Conservation (phyloP, 2,797 vertebrate species). For the Botia kubotai region DNA sequence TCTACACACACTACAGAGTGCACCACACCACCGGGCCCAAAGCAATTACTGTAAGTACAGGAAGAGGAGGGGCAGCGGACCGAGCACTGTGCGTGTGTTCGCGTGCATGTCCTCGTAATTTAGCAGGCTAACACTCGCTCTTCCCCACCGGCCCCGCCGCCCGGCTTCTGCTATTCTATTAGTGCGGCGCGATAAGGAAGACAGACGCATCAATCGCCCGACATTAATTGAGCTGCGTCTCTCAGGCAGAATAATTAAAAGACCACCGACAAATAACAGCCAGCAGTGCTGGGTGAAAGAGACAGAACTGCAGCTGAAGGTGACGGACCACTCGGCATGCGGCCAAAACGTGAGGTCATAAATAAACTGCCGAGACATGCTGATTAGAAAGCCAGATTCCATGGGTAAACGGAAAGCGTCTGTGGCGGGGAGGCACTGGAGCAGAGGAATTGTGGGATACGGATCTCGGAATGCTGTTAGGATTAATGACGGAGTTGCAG, state of each 20-base stretch:
- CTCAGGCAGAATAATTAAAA: conserved; percentile 43
- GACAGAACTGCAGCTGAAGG: conserved; percentile 15
- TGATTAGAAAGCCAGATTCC: conserved; percentile 42
- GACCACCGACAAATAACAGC: neutral
- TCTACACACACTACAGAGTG: conserved; percentile 35
- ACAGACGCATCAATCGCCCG: conserved; percentile 44
- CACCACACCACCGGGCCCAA: conserved; percentile 48
- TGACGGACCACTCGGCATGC: conserved; percentile 8
- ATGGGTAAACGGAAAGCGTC: conserved; percentile 8
- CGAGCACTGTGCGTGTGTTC: conserved; percentile 11
- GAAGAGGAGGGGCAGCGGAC: conserved; percentile 20
- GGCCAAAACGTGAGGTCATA: conserved; percentile 35
- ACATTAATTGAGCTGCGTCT: conserved; percentile 46
- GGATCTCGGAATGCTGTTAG: neutral
- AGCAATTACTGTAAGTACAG: conserved; percentile 57
- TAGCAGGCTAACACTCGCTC: neutral
- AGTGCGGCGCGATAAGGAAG: conserved; percentile 44
- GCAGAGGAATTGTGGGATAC: conserved; percentile 11
- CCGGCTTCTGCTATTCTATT: conserved; percentile 42
- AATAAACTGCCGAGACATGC: conserved; percentile 22
- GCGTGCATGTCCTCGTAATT: conserved; percentile 29
- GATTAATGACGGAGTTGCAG: conserved; percentile 42
- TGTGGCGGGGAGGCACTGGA: conserved; percentile 4
- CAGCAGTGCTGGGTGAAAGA: neutral
- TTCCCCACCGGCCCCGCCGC: neutral